Percentiles rank a stretch among this genome's conserved stretches.
These are phyloP conservation scores for Sarcophaga bullata DNA, from an alignment of 1,140 invertebrate species.

Conservation along the genomic window DNA sequence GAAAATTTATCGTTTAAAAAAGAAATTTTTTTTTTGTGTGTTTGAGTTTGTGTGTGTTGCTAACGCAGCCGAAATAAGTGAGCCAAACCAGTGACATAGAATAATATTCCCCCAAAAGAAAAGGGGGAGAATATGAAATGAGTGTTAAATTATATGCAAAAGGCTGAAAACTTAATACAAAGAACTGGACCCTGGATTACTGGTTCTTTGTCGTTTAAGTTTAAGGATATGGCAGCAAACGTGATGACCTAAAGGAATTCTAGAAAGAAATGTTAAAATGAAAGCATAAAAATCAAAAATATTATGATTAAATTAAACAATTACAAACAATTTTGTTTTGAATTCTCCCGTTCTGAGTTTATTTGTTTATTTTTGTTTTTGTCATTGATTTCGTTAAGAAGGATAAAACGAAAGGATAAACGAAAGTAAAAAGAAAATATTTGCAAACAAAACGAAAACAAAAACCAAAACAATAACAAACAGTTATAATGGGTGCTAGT, in stretches of 20 bases:
- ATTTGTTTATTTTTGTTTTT: neutral
- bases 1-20: neutral
- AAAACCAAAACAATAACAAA: neutral
- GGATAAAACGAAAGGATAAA: neutral
- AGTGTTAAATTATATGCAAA: neutral
- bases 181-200: conserved; percentile 42
- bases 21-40: neutral
- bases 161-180: conserved; percentile 3
- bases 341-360: neutral
- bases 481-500: too few species aligned
- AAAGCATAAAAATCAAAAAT: neutral
- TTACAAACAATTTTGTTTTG: conserved; percentile 7
- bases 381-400: neutral
- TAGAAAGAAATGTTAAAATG: neutral
- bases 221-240: neutral
- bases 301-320: neutral
- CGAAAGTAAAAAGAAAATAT: neutral
- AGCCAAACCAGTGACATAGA: conserved; percentile 9
- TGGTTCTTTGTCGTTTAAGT: conserved; percentile 37
- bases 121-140: neutral
- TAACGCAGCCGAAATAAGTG: neutral
- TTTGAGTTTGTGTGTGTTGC: neutral
- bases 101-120: neutral
- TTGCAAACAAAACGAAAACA: too few species aligned
- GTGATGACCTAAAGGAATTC: neutral